These are phyloP conservation scores for Mesopsocus fuscifrons DNA, from an alignment of 2,888 invertebrate species.

Conservation along the genomic window DNA sequence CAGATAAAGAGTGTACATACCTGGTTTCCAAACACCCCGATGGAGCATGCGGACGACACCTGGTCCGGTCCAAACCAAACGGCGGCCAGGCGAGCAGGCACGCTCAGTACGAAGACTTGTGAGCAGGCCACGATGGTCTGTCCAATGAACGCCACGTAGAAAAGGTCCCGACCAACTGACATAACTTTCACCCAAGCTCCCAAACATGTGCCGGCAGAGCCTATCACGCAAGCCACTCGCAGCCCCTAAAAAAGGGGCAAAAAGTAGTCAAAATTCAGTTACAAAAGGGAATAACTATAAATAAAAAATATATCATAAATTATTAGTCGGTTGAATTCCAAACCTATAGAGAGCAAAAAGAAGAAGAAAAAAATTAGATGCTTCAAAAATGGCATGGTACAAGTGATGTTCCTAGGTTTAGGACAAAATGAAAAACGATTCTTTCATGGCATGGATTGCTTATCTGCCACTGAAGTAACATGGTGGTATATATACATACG, in stretches of 20 bases:
- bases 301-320: too few species aligned
- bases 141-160: slow-evolving; percentile 38
- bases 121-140: slow-evolving; percentile 33
- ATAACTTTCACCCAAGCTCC: slow-evolving; percentile 41
- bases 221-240: slow-evolving; percentile 29
- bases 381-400: too few species aligned
- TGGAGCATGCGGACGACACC: slow-evolving; percentile 44
- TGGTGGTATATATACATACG: too few species aligned
- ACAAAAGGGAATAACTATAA: too few species aligned
- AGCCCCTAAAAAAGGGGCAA: slow-evolving; percentile 26
- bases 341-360: too few species aligned
- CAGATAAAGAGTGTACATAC: too few species aligned
- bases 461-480: too few species aligned
- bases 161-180: slow-evolving; percentile 36
- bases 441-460: too few species aligned
- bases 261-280: slow-evolving; percentile 28
- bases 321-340: too few species aligned
- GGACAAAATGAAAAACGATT: too few species aligned
- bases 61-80: slow-evolving; percentile 46
- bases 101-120: slow-evolving; percentile 43
- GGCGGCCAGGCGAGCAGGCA: slow-evolving; percentile 47
- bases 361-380: too few species aligned
- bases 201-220: slow-evolving; percentile 33
- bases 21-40: slow-evolving; percentile 56
- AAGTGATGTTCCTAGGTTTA: too few species aligned